These are phyloP conservation scores for Hedya salicella DNA, from an alignment of 2,888 invertebrate genomes.

Conservation along the genomic window DNA sequence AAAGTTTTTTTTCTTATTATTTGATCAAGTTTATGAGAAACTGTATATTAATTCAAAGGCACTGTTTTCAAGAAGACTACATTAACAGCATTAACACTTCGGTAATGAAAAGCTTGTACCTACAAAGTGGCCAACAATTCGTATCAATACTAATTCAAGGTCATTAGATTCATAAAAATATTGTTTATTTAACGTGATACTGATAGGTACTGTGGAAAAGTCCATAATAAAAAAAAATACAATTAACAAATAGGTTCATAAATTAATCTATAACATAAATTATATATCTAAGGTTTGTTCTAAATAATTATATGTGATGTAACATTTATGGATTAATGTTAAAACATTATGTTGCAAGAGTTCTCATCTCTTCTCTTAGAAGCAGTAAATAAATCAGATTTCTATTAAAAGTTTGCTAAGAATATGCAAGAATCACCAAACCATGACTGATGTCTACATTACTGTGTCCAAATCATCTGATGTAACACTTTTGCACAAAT, in stretches of 20 bases:
- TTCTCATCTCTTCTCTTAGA: too few relatives aligned
- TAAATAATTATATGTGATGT: too few relatives aligned
- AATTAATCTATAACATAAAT: too few relatives aligned
- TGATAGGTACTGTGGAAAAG: too few relatives aligned
- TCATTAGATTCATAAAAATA: neutral
- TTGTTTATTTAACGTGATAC: neutral
- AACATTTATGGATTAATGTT: too few relatives aligned
- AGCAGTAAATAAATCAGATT: too few relatives aligned
- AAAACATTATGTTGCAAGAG: too few relatives aligned
- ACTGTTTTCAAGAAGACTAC: too few relatives aligned
- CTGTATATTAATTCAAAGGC: neutral
- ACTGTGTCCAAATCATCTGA: neutral
- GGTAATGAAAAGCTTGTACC: neutral
- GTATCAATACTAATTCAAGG: neutral
- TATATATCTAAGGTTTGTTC: too few relatives aligned
- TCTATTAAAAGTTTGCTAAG: neutral
- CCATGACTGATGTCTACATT: constrained; percentile 14
- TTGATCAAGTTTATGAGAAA: neutral
- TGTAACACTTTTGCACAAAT: neutral
- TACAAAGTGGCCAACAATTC: neutral
- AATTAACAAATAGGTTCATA: too few relatives aligned
- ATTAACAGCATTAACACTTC: too few relatives aligned
- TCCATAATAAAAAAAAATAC: neutral
- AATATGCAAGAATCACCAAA: neutral
- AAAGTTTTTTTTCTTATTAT: neutral